Evolutionary conservation across 2,888 invertebrate species (phyloP), one percentile per base, ranked within the genome.

Genomic region (Rhodophaea formosa): DNA sequence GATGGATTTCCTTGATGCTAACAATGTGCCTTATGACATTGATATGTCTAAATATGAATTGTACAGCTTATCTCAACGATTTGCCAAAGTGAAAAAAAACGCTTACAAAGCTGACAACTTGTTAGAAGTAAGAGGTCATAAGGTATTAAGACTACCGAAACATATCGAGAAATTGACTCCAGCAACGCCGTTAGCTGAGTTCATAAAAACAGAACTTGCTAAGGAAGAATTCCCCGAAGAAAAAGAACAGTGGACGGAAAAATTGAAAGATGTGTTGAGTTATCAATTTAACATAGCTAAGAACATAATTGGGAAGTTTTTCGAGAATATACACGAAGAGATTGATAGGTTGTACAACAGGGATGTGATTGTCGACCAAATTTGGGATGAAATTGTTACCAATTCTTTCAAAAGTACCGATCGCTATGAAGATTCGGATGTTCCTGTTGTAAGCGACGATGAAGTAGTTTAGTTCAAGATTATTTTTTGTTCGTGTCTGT

Each of bases 101-200:
- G 15, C 67, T 1, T 72, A 66, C 12, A 59, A 57, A 16, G 47
- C 72, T 0, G 71, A 72, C 29, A 55, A 55, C 10, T 16, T 72
- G 7, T 8, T 80, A 12, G 64, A 60, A 43, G 16, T 43, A 0
- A 29, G 59, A 7, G 74, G 72, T 0, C 74, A 78, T 46, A 53
- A 32, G 0, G 64, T 75, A 0, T 53, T 79, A 5, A 68, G 77
- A 7, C 32, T 75, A 32, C 79, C 80, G 0, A 61, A 65, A 5
- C 61, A 62, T 42, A 61, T 75, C 7, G 62, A 64, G 0, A 59
- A 69, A 1, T 14, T 71, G 0, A 68, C 68, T 0, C 67, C 74
- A n/a, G 42, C 56, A 5, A 32, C 29, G 15, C 12, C 29, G 0
- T 30, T 54, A 15, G 10, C 43, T 12, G 39, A 47, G 7, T 8